Evolutionary conservation across 2,888 invertebrate species (phyloP), one percentile per base, ranked within the genome.

Genomic region (Macrophya annulata): DNA sequence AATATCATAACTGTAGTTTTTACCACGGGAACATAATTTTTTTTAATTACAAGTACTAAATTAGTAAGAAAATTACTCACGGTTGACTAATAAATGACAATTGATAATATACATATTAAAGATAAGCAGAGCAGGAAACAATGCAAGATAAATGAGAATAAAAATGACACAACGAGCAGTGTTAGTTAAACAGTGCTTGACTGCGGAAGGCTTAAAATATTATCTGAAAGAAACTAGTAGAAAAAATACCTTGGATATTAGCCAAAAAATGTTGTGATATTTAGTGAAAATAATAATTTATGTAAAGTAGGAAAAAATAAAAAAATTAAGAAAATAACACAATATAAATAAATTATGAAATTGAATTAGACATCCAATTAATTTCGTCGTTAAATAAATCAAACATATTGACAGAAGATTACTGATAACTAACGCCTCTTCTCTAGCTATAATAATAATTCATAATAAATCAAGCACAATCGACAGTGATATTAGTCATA

Each of bases 61-160:
- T 31, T n/a, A 68, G 12, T 15, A 37, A 37, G 15, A 68, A 17
- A 68, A 37, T 37, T 25, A 17, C 31, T 68, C 68, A 17, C 17
- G 37, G 12, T 68, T 25, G 74, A 74, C 74, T 21, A 45, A 74
- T 74, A n/a, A 74, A 21, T 74, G 45, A 74, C 21, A 37, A 37
- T 68, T 68, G 68, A 68, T 68, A 37, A 17, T 0, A 43, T 45
- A 45, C 74, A n/a, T 45, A 43, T n/a, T 21, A 74, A 45, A 21
- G 25, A 45, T n/a, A 45, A 74, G 25, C n/a, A 21, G 74, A 25
- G 74, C 74, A 74, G 74, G 74, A 74, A 74, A 74, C n/a, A 72
- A 72, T 45, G 74, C 21, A 15, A 43, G 74, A 74, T 74, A 74
- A 74, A 45, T 21, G 45, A 21, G n/a, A 45, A 74, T 17, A 10